phyloP scores from a whole-genome alignment of 2,113 vertebrate genomes.

The Acinonyx jubatus region DNA sequence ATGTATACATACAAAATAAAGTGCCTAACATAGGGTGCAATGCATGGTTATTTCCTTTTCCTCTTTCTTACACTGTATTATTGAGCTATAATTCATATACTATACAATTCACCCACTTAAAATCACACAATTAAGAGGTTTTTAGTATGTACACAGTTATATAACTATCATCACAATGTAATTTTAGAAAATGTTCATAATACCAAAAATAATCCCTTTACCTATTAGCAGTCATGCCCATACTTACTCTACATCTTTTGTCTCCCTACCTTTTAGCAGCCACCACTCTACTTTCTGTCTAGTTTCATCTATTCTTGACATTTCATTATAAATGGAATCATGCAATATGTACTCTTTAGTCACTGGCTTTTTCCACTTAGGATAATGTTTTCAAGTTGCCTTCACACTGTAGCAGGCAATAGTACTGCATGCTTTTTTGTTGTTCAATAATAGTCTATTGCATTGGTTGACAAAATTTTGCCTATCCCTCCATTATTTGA shows the following conservation, averaged over 20 bases:
- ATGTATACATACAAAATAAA: not conserved
- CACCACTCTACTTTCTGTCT: not conserved
- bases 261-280: rapidly evolving
- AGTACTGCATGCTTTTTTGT: not conserved
- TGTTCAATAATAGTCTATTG: not conserved
- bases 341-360: not conserved
- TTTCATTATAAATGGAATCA: not conserved
- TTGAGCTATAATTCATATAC: not conserved
- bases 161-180: not conserved
- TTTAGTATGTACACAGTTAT: not conserved
- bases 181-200: not conserved
- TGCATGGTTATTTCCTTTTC: not conserved
- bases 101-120: not conserved
- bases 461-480: not conserved
- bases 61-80: not conserved
- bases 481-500: not conserved
- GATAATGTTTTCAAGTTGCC: not conserved
- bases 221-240: rapidly evolving
- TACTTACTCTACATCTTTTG: rapidly evolving
- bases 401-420: not conserved
- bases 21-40: not conserved
- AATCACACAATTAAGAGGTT: not conserved
- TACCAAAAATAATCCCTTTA: not conserved
- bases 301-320: not conserved
- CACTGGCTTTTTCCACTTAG: not conserved